Conservation (phyloP, 1,140 invertebrate species). For the Mesaphorura yosii region DNA sequence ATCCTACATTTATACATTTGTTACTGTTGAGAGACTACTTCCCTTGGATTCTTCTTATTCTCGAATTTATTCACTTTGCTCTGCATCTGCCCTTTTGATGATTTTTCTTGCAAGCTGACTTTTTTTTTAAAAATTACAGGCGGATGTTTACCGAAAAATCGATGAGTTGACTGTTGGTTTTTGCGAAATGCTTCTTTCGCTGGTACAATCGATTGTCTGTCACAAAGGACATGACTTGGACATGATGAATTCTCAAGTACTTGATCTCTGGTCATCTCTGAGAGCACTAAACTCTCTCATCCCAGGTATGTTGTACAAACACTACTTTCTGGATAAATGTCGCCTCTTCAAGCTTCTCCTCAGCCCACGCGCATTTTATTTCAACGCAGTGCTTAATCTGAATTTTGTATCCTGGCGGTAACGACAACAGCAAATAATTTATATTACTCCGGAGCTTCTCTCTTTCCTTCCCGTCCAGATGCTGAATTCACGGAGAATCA, state of each 20-base stretch:
- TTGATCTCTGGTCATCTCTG: slow-evolving; percentile 15
- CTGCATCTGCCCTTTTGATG: too few relatives aligned
- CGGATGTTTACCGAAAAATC: slow-evolving; percentile 57
- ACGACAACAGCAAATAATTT: too few relatives aligned
- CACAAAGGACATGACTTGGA: slow-evolving; percentile 2
- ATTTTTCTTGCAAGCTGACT: neutral
- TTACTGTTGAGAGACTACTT: too few relatives aligned
- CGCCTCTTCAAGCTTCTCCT: too few relatives aligned
- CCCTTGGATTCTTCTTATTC: too few relatives aligned
- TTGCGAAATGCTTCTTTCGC: slow-evolving; percentile 29
- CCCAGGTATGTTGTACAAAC: slow-evolving; percentile 9
- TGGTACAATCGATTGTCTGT: slow-evolving; percentile 11
- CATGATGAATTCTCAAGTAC: slow-evolving; percentile 4
- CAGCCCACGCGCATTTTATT: too few relatives aligned
- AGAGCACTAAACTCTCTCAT: slow-evolving; percentile 10
- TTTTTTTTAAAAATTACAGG: slow-evolving; percentile 39
- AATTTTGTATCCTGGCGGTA: too few relatives aligned
- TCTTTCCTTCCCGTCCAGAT: neutral
- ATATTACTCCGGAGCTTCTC: too few relatives aligned
- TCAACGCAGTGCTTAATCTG: too few relatives aligned
- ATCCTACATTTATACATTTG: too few relatives aligned
- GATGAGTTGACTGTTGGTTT: slow-evolving; percentile 42
- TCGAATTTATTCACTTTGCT: too few relatives aligned
- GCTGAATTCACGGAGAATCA: slow-evolving; percentile 18
- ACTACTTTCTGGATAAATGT: too few relatives aligned